Evolutionary conservation across 2,113 vertebrate genomes (phyloP).

Genomic region (Petrocephalus microphthalmus): DNA sequence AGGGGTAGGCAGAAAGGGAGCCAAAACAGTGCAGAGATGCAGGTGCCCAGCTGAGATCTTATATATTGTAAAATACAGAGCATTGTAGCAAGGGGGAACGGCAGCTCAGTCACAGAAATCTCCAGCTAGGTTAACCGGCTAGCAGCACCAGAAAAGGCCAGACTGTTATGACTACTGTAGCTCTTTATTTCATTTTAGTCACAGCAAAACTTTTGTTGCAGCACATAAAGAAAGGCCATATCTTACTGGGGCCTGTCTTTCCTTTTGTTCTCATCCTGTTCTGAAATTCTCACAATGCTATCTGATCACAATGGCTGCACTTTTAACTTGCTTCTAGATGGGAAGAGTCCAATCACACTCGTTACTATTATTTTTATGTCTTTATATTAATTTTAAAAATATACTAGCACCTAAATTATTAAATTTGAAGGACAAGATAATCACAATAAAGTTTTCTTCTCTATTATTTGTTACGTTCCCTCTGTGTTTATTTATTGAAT

Average conservation of each 20-base stretch:
- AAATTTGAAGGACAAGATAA: constrained; percentile 51
- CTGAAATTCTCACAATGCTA: neutral
- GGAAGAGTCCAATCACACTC: neutral
- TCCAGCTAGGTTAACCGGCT: neutral
- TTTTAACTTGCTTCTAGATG: neutral
- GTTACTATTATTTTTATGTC: neutral
- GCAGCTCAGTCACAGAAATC: neutral
- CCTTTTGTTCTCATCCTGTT: neutral
- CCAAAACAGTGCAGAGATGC: neutral
- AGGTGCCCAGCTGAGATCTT: neutral
- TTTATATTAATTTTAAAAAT: constrained; percentile 23
- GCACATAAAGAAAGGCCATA: neutral
- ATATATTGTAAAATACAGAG: neutral
- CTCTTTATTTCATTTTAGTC: neutral
- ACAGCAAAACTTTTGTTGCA: neutral
- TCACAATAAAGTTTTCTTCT: constrained; percentile 46
- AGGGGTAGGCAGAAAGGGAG: neutral
- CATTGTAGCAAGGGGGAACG: neutral
- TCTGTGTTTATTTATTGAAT: neutral
- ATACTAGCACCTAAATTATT: constrained; percentile 58
- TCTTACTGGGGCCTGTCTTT: neutral
- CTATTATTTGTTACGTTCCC: neutral
- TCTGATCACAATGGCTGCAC: neutral
- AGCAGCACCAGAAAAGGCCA: neutral
- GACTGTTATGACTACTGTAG: neutral